These are phyloP conservation scores for Crotophaga sulcirostris DNA, from an alignment of 2,113 vertebrate species.

Conservation along the genomic window DNA sequence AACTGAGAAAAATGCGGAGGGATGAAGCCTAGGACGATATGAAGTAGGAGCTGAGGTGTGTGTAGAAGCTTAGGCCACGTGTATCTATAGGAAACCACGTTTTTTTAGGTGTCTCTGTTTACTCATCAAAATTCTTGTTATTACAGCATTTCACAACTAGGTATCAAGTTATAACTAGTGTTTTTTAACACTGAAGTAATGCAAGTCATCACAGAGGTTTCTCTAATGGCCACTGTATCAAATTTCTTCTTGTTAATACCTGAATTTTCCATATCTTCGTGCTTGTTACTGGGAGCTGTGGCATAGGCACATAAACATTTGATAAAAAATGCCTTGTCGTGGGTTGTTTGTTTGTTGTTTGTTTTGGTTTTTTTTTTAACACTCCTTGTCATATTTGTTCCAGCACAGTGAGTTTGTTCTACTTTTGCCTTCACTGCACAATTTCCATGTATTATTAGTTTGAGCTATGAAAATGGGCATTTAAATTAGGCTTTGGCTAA, in stretches of 20 bases:
- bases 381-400: background rate
- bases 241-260: background rate
- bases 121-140: background rate
- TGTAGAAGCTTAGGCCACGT: background rate
- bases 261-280: background rate
- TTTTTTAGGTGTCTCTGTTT: background rate
- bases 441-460: slow-evolving; percentile 31
- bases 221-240: background rate
- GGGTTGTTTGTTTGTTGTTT: no score
- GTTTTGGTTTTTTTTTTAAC: background rate
- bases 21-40: background rate
- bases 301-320: background rate
- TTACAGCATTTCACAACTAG: background rate
- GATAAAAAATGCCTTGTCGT: background rate
- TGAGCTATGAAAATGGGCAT: slow-evolving; percentile 11
- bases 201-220: background rate
- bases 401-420: slow-evolving; percentile 1
- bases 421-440: slow-evolving; percentile 18
- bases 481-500: slow-evolving; percentile 39
- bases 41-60: background rate
- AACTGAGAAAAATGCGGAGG: background rate
- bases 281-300: background rate
- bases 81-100: background rate
- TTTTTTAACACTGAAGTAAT: background rate
- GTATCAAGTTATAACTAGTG: background rate